Conservation (phyloP, 2,888 invertebrate genomes). For the Mythimna impura region DNA sequence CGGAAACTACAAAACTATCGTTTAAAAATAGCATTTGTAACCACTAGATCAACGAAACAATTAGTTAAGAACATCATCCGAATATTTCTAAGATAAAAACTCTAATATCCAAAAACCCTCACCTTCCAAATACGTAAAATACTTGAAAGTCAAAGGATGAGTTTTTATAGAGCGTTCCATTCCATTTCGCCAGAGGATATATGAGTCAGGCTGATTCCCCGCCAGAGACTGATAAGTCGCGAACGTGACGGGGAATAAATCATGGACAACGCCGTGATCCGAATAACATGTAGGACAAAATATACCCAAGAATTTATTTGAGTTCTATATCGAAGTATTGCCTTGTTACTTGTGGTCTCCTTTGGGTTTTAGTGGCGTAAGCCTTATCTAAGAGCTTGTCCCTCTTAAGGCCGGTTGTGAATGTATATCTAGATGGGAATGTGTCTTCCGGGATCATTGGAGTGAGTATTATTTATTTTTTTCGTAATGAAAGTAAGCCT, state of each 20-base stretch:
- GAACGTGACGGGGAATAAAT: constrained; percentile 82
- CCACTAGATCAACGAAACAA: background rate
- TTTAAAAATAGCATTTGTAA: too few species aligned
- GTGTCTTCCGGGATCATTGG: constrained; percentile 10
- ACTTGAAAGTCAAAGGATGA: constrained; percentile 47
- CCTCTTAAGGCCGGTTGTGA: constrained; percentile 13
- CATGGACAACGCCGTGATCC: constrained; percentile 73
- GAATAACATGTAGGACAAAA: constrained; percentile 69
- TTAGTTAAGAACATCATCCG: background rate
- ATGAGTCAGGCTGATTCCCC: constrained; percentile 71
- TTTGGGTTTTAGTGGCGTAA: constrained; percentile 45
- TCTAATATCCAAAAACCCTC: background rate
- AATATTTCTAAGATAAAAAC: background rate
- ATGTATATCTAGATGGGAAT: constrained; percentile 12
- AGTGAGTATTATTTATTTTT: constrained; percentile 20
- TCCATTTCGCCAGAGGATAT: constrained; percentile 63
- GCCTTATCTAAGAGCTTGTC: constrained; percentile 11
- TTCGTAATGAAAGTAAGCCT: background rate
- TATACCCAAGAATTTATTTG: constrained; percentile 59
- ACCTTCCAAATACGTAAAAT: constrained; percentile 35
- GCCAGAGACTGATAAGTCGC: constrained; percentile 79
- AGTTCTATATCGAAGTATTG: constrained; percentile 49
- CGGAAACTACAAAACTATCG: too few species aligned
- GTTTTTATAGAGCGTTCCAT: constrained; percentile 64
- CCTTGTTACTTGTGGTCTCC: constrained; percentile 43